Evolutionary conservation across 2,888 invertebrate genomes (phyloP), one percentile per base, ranked within the genome.

Genomic region (Luperina nickerlii): DNA sequence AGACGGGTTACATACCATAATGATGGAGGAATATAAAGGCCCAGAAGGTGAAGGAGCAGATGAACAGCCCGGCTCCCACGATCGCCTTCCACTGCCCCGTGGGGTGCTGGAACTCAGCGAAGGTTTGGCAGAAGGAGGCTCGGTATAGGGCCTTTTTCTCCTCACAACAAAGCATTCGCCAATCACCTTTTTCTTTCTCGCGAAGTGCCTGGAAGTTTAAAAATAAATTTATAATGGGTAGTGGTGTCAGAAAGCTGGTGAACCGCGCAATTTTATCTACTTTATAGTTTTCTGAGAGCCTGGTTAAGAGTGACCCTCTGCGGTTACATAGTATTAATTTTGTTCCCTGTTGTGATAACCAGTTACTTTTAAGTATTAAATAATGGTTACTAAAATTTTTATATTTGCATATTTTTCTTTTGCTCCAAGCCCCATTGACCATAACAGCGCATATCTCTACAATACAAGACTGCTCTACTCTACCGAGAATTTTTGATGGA

Each of bases 61-160:
- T 97, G 63, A 83, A 20, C 86, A 97, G 87, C 91, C 96, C 80
- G 95, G 97, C 93, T 86, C 98, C 98, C 0, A 98, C 0, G 0
- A 97, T 91, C 15, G 96, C 94, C 95, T 99, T 99, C 99, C 99
- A 99, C 90, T 98, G 97, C 27, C 99, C 99, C 24, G 98, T 98
- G 6, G 98, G 98, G 1, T 98, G 98, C 79, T 98, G 96, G 94
- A 99, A 98, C 97, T 99, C 99, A 0, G 98, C 96, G 93, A 98
- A 99, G 8, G 99, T 99, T 94, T 99, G 98, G 92, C 99, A 98
- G 95, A 99, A 99, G 81, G 99, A 99, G 5, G 98, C 98, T 76
- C 99, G 98, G 97, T 99, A 99, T 68, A 99, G 95, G 0, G 97
- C 97, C 96, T 99, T 99, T 96, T 99, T 99, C 89, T 99, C 99